Percentiles rank a stretch among this genome's conserved stretches.
Evolutionary conservation across 1,140 invertebrate species (phyloP).

Genomic region (Drosophila subpulchrella): DNA sequence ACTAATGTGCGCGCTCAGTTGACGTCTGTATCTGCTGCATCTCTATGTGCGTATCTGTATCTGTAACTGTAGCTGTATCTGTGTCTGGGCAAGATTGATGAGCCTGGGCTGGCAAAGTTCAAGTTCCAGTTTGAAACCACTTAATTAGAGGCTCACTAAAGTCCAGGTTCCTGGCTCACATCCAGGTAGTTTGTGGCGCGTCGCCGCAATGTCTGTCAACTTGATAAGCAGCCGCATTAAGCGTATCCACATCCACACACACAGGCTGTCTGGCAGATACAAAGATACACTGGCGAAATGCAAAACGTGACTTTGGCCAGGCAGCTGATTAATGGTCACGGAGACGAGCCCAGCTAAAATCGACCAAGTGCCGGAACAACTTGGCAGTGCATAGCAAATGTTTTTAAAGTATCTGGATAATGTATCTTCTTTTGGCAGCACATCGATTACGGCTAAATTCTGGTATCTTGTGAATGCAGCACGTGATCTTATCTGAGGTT

Average conservation of each 20-base stretch:
- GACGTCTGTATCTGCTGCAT: conserved; percentile 17
- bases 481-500: conserved; percentile 18
- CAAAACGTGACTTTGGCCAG: conserved; percentile 72
- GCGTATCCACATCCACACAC: conserved; percentile 16
- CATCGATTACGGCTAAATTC: conserved; percentile 25
- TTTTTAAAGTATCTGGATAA: conserved; percentile 35
- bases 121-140: conserved; percentile 34
- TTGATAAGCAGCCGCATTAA: conserved; percentile 75
- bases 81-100: conserved; percentile 66
- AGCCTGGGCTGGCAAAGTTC: conserved; percentile 18
- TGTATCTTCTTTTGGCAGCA: conserved; percentile 38
- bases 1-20: conserved; percentile 26
- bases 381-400: conserved; percentile 28
- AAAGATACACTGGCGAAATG: conserved; percentile 41
- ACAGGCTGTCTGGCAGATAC: conserved; percentile 27
- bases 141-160: conserved; percentile 67
- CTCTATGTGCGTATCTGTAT: conserved; percentile 1
- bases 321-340: conserved; percentile 62
- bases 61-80: neutral
- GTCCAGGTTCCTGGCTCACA: conserved; percentile 16
- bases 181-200: conserved; percentile 29
- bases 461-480: conserved; percentile 5
- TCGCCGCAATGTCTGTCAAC: conserved; percentile 61
- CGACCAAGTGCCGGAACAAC: conserved; percentile 57
- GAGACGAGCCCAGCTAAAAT: conserved; percentile 12